phyloP scores from a whole-genome alignment of 2,888 invertebrate genomes.

The Mythimna vitellina region DNA sequence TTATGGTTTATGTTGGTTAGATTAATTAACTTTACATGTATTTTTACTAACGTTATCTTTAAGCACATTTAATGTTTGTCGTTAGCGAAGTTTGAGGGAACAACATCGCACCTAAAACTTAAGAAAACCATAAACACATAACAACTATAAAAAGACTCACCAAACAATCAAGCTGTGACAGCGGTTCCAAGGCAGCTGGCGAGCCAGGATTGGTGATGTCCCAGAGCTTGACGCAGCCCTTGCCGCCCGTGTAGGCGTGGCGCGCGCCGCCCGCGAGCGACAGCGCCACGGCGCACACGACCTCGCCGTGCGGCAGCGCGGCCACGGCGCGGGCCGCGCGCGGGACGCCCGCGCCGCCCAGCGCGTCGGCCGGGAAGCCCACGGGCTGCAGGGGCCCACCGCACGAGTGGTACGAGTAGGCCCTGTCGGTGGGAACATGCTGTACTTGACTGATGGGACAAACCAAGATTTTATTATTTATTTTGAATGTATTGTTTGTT shows the following conservation, averaged over 20 bases:
- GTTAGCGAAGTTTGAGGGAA: no score
- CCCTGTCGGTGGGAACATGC: slow-evolving; percentile 86
- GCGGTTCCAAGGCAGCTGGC: slow-evolving; percentile 96
- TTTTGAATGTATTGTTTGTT: not conserved
- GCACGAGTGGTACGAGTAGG: slow-evolving; percentile 98
- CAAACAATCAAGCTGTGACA: slow-evolving; percentile 97
- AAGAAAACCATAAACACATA: not conserved
- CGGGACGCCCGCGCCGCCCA: slow-evolving; percentile 98
- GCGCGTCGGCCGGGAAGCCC: slow-evolving; percentile 98
- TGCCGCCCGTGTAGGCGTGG: slow-evolving; percentile 99
- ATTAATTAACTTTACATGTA: no score
- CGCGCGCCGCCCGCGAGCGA: slow-evolving; percentile 93
- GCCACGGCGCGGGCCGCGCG: slow-evolving; percentile 97
- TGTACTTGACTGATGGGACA: slow-evolving; percentile 35
- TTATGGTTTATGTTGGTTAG: no score
- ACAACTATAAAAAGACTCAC: slow-evolving; percentile 79
- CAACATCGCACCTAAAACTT: no score
- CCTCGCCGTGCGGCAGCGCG: slow-evolving; percentile 97
- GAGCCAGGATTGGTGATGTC: slow-evolving; percentile 97
- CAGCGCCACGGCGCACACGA: slow-evolving; percentile 99
- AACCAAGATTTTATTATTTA: slow-evolving; percentile 13
- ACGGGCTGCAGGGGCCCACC: slow-evolving; percentile 97
- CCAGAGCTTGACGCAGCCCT: slow-evolving; percentile 99
- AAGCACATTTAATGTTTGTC: not conserved
- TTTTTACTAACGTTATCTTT: no score